Percentiles rank a stretch among this genome's conserved stretches.
Evolutionary conservation across 35 echinoderm and acorn worm species (phyloP).

Genomic region (Ophioderma brevispina): DNA sequence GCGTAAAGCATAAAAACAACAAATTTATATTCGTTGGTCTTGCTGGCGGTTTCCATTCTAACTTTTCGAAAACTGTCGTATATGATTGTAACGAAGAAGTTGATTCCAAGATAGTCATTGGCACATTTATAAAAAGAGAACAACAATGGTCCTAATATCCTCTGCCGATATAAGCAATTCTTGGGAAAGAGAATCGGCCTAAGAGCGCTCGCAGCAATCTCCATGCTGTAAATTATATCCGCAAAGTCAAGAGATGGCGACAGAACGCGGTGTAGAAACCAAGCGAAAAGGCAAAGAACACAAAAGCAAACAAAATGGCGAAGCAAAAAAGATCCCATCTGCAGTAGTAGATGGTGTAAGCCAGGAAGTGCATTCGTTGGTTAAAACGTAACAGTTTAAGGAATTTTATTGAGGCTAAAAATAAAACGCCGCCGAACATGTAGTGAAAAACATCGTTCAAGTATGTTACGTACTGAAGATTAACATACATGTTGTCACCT

Average conservation of each 20-base stretch:
- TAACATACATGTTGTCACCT: slow-evolving; percentile 47
- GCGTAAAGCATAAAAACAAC: too few relatives aligned
- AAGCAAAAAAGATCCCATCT: slow-evolving; percentile 86
- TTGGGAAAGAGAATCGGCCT: slow-evolving; percentile 70
- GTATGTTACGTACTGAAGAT: slow-evolving; percentile 94
- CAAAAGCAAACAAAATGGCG: slow-evolving; percentile 81
- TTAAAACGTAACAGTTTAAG: slow-evolving; percentile 93
- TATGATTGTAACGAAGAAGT: slow-evolving; percentile 95
- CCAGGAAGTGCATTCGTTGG: slow-evolving; percentile 82
- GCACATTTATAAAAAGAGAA: slow-evolving; percentile 87
- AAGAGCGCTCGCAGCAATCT: slow-evolving; percentile 63
- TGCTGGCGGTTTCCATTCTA: too few relatives aligned
- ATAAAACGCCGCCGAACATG: slow-evolving; percentile 77
- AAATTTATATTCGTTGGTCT: too few relatives aligned
- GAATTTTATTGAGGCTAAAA: slow-evolving; percentile 80
- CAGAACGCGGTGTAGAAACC: slow-evolving; percentile 74
- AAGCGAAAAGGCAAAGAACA: slow-evolving; percentile 84
- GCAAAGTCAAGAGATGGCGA: slow-evolving; percentile 65
- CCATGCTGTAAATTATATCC: slow-evolving; percentile 86
- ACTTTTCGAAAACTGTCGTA: slow-evolving; percentile 60
- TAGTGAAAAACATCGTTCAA: slow-evolving; percentile 92
- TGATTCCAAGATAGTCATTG: slow-evolving; percentile 86
- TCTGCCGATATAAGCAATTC: slow-evolving; percentile 30
- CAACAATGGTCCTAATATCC: slow-evolving; percentile 55
- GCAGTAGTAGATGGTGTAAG: slow-evolving; percentile 65